Conservation (phyloP, 2,113 vertebrate genomes). For the Castor canadensis region DNA sequence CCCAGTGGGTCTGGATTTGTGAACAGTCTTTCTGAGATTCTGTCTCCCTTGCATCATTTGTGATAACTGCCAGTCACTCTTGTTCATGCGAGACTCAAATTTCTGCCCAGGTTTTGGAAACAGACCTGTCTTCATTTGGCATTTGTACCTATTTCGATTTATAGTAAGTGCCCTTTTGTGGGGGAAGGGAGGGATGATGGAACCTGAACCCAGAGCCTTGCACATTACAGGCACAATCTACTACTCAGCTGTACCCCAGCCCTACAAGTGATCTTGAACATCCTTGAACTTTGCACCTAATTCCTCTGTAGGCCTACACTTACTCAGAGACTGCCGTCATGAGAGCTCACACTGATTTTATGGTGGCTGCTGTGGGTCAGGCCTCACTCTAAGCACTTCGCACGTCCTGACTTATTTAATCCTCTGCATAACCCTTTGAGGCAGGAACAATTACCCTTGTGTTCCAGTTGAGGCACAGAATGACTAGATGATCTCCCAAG, state of each 20-base stretch:
- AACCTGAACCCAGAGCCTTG: neutral
- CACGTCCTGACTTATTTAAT: neutral
- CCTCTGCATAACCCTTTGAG: neutral
- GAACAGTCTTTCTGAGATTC: neutral
- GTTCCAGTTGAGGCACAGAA: neutral
- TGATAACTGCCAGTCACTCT: neutral
- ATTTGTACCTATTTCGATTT: neutral
- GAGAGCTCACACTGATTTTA: neutral
- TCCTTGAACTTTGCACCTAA: neutral
- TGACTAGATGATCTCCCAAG: neutral
- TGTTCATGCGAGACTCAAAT: rapidly evolving
- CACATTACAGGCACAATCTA: too few relatives aligned
- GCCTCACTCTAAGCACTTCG: neutral
- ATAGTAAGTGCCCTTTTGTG: neutral
- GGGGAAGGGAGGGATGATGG: too few relatives aligned
- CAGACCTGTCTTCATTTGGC: neutral
- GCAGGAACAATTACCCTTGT: neutral
- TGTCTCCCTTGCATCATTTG: rapidly evolving
- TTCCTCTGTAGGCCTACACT: neutral
- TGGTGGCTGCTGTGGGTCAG: neutral
- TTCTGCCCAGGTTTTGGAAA: neutral
- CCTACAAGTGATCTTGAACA: too few relatives aligned
- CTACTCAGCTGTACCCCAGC: neutral
- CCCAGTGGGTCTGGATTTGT: neutral
- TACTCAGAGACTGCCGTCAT: neutral